These are phyloP conservation scores for Drosophila elegans DNA, from an alignment of 1,140 invertebrate genomes.

Conservation along the genomic window DNA sequence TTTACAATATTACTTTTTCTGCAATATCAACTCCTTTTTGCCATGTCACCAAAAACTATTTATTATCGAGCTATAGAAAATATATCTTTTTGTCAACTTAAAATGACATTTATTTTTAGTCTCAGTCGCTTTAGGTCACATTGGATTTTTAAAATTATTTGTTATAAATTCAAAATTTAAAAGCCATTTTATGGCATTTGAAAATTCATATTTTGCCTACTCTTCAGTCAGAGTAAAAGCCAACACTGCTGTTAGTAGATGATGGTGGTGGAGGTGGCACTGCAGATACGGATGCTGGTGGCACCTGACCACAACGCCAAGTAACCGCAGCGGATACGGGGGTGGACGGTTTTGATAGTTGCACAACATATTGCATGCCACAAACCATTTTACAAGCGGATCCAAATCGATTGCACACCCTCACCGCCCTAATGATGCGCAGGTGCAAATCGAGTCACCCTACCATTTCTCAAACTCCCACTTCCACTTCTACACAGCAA, in stretches of 20 bases:
- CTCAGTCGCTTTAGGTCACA: too few relatives aligned
- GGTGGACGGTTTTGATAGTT: conserved; percentile 41
- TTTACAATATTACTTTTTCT: too few relatives aligned
- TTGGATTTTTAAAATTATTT: too few relatives aligned
- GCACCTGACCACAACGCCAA: conserved; percentile 68
- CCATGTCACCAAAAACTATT: too few relatives aligned
- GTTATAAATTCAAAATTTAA: too few relatives aligned
- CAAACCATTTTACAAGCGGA: conserved; percentile 71
- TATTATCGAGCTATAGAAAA: too few relatives aligned
- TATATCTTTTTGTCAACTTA: too few relatives aligned
- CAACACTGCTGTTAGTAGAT: conserved; percentile 5
- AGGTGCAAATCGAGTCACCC: conserved; percentile 47
- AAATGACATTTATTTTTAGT: too few relatives aligned
- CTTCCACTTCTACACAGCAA: conserved; percentile 6
- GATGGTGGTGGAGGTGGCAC: conserved; percentile 14
- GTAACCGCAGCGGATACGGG: conserved; percentile 63
- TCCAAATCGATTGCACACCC: conserved; percentile 62
- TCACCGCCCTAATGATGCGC: conserved; percentile 54
- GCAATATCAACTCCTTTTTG: too few relatives aligned
- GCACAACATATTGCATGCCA: conserved; percentile 78
- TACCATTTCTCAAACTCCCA: conserved; percentile 10
- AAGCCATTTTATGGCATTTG: too few relatives aligned
- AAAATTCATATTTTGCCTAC: too few relatives aligned
- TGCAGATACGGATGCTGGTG: conserved; percentile 38
- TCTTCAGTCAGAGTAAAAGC: too few relatives aligned